Base-by-base conservation (phyloP, 2,888 invertebrate genomes). In the Rotaria sp. region DNA sequence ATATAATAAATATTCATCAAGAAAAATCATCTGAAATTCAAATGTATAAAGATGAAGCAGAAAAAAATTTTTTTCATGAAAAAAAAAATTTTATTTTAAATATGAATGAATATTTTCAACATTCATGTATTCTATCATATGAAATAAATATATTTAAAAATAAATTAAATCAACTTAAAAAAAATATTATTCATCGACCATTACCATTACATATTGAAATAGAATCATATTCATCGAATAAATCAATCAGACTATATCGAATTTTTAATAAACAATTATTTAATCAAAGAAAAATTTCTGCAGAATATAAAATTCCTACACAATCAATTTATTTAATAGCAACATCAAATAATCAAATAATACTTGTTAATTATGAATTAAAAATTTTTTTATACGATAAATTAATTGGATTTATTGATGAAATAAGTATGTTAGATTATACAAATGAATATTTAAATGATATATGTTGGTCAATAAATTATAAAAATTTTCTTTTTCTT, bases 101-200 rank as follows among this genome's bases (percentile, higher is more conserved):
- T 67, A 67, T 67, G 67, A 67, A 67, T 21, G 67, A 67, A 35
- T 67, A 67, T 67, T 67, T 67, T 35, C 67, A 67, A 67, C 67
- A 67, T 67, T 35, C 67, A 18, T 35, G 7, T 67, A 67, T 67
- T 21, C 35, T 67, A 35, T 38, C 67, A 3, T 2, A 35, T 35
- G 67, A 67, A 67, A 67, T 67, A 35, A 21, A 67, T 35, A 1
- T 21, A 35, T 67, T 67, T 38, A 67, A 67, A 67, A 21, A 15
- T 4, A 35, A 35, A 21, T 26, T 67, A 67, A 35, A 67, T 67
- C 67, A 67, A 35, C 4, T 67, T 4, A 67, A 67, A 67, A 15
- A 67, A 35, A 67, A 67, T 67, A 67, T 67, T 67, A 21, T 67
- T 1, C 67, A 67, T 13, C 67, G 67, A 5, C 67, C 67, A 67